Conservation (phyloP, 2,888 invertebrate species). For the Carpatolechia fugitivella region DNA sequence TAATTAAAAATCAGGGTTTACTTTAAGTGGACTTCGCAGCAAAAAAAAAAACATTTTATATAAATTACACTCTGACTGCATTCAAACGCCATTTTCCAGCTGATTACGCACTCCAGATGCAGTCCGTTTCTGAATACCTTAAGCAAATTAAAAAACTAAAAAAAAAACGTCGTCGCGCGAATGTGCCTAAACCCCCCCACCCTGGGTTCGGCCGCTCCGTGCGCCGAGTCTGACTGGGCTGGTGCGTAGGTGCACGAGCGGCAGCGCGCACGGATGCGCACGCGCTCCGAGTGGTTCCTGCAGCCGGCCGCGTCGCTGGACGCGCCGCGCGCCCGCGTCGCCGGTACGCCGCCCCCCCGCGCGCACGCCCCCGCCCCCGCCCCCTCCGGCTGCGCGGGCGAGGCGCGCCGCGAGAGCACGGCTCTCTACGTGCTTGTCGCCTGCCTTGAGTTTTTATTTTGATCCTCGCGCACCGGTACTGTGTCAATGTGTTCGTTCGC, state of each 20-base stretch:
- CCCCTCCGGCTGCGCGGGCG: slow-evolving; percentile 38
- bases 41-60: no score
- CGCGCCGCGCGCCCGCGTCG: slow-evolving; percentile 61
- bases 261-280: slow-evolving; percentile 97
- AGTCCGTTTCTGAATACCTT: no score
- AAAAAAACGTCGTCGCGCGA: not conserved
- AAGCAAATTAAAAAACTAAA: no score
- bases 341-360: slow-evolving; percentile 56
- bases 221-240: slow-evolving; percentile 27
- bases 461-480: slow-evolving; percentile 67
- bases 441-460: slow-evolving; percentile 79
- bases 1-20: no score
- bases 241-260: slow-evolving; percentile 92
- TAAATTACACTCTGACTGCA: no score
- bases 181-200: not conserved
- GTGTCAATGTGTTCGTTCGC: slow-evolving; percentile 62
- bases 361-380: slow-evolving; percentile 25
- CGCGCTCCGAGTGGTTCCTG: slow-evolving; percentile 98
- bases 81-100: no score
- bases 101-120: no score
- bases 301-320: slow-evolving; percentile 82
- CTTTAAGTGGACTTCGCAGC: no score
- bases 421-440: slow-evolving; percentile 76
- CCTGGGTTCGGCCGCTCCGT: not conserved
- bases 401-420: slow-evolving; percentile 58